Conservation (phyloP, 2,113 vertebrate species). For the Oostethus manadensis region DNA sequence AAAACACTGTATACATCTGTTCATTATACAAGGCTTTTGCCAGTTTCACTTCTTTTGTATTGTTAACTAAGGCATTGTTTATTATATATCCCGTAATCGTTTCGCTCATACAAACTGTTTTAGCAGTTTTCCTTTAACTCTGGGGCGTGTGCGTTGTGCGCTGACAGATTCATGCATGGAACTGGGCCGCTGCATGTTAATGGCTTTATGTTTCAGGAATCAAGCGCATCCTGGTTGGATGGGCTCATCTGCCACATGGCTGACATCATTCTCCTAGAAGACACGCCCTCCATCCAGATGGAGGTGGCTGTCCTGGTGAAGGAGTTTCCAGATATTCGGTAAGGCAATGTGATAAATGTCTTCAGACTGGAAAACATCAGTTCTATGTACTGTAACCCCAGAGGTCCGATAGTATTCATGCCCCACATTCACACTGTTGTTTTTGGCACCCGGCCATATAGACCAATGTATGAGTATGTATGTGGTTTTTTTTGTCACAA, state of each 20-base stretch:
- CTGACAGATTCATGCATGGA: too few relatives aligned
- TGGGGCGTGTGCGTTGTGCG: too few relatives aligned
- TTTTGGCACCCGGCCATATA: conserved; percentile 28
- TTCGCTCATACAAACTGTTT: too few relatives aligned
- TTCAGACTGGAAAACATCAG: conserved; percentile 42
- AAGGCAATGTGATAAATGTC: conserved; percentile 36
- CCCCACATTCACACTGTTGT: conserved; percentile 46
- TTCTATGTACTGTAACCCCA: conserved; percentile 18
- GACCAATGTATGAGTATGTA: conserved; percentile 27
- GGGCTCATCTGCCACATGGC: conserved; percentile 78
- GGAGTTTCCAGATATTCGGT: conserved; percentile 89
- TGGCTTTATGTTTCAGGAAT: conserved; percentile 67
- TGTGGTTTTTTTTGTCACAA: conserved; percentile 43
- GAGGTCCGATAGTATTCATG: conserved; percentile 39
- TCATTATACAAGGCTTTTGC: too few relatives aligned
- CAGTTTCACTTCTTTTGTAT: too few relatives aligned
- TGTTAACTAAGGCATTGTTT: too few relatives aligned
- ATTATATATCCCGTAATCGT: too few relatives aligned
- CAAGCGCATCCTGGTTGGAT: conserved; percentile 80
- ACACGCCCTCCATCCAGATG: conserved; percentile 87
- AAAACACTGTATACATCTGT: too few relatives aligned
- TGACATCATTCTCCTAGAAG: conserved; percentile 84
- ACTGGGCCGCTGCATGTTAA: too few relatives aligned
- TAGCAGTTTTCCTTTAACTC: too few relatives aligned
- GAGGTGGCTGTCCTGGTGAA: conserved; percentile 83